Evolutionary conservation across 2,888 invertebrate species (phyloP).

Genomic region (Monoplex corrugatus): DNA sequence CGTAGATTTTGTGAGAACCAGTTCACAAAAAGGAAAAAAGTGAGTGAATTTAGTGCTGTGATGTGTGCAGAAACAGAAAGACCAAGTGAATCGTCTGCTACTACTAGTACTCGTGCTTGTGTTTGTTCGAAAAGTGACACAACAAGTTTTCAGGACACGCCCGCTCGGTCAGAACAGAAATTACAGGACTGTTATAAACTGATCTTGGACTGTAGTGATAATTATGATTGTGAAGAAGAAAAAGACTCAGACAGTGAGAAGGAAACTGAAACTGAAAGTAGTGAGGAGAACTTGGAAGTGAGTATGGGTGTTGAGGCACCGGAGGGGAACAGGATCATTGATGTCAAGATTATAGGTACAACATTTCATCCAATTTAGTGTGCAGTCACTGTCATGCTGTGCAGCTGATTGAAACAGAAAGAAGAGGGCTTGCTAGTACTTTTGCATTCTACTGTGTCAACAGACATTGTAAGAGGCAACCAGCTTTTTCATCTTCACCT

Average conservation of each 20-base stretch:
- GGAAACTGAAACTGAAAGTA: no score
- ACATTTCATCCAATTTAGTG: no score
- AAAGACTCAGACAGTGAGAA: not conserved
- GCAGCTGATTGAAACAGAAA: no score
- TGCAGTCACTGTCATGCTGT: no score
- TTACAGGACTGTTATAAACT: not conserved
- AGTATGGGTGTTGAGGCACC: no score
- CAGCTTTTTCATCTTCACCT: no score
- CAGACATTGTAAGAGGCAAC: no score
- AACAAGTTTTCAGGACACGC: not conserved
- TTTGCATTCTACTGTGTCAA: no score
- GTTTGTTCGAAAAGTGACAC: not conserved
- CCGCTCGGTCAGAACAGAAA: not conserved
- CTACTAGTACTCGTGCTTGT: not conserved
- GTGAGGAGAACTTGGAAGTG: no score
- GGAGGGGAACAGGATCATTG: no score
- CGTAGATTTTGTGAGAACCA: not conserved
- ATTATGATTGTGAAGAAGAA: not conserved
- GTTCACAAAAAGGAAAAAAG: not conserved
- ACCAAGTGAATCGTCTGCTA: not conserved
- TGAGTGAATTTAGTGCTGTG: not conserved
- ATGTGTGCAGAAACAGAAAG: not conserved
- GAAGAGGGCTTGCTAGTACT: no score
- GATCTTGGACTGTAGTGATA: not conserved
- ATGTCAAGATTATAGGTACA: no score